A percentile compares a stretch with the other conserved stretches of the same genome.
Conservation (phyloP, 2,113 vertebrate genomes). For the Entelurus aequoreus region DNA sequence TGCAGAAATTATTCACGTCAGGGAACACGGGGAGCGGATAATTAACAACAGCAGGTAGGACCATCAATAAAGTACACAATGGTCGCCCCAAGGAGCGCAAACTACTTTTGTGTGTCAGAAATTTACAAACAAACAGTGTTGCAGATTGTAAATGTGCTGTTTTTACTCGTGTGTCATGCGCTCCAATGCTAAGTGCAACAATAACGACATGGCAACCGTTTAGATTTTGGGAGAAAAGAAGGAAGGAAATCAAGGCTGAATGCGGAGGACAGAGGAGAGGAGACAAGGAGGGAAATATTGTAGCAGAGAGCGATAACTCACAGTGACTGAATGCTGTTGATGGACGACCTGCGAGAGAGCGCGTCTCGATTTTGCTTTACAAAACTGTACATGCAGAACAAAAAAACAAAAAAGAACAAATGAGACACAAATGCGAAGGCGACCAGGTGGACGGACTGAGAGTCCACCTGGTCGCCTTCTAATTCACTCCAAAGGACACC, state of each 20-base stretch:
- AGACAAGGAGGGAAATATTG: slow-evolving; percentile 45
- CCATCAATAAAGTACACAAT: slow-evolving; percentile 16
- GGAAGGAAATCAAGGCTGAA: neutral
- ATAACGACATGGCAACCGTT: slow-evolving; percentile 4
- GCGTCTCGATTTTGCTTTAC: slow-evolving; percentile 98
- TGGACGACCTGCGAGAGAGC: slow-evolving; percentile 96
- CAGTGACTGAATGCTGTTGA: slow-evolving; percentile 97
- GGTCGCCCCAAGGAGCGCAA: slow-evolving; percentile 5
- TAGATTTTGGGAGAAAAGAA: neutral
- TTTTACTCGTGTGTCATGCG: neutral
- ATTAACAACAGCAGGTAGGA: slow-evolving; percentile 22
- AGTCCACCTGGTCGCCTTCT: slow-evolving; percentile 40
- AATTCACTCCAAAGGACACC: slow-evolving; percentile 35
- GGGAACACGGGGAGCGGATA: slow-evolving; percentile 7
- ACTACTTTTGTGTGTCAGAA: neutral
- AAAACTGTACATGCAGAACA: slow-evolving; percentile 99
- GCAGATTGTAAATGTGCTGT: neutral
- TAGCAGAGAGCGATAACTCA: slow-evolving; percentile 75
- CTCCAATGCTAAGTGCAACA: slow-evolving; percentile 5
- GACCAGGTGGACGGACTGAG: slow-evolving; percentile 39
- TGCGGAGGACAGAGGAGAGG: neutral
- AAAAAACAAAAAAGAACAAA: slow-evolving; percentile 67
- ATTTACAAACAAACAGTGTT: neutral
- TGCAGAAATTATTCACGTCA: slow-evolving; percentile 28
- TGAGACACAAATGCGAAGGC: slow-evolving; percentile 72